Evolutionary conservation across 2,797 vertebrate species (phyloP).

Genomic region (Urocyon cinereoargenteus): DNA sequence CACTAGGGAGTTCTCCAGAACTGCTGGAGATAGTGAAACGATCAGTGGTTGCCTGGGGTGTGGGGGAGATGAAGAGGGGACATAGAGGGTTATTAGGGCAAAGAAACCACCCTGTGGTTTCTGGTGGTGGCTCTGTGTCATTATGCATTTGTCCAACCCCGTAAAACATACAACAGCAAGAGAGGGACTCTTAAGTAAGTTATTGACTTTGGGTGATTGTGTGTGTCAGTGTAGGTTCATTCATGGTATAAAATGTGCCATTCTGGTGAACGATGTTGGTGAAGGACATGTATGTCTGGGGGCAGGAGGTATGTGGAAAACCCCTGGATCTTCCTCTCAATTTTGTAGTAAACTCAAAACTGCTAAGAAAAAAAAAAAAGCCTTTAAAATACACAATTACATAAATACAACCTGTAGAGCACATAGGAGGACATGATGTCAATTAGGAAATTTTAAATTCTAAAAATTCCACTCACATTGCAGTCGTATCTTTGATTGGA

Average conservation of each 20-base stretch:
- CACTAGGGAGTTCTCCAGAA: neutral
- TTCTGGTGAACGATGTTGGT: neutral
- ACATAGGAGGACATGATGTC: neutral
- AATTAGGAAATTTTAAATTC: neutral
- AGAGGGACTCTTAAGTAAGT: neutral
- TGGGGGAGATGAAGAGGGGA: neutral
- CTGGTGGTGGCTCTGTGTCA: neutral
- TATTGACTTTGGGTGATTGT: neutral
- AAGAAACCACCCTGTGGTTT: neutral
- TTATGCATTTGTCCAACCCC: neutral
- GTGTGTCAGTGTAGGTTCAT: neutral
- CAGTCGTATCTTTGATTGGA: neutral
- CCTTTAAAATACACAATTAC: neutral
- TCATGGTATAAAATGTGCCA: neutral
- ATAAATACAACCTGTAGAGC: neutral
- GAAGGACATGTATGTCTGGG: neutral
- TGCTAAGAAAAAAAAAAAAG: neutral
- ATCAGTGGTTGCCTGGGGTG: neutral
- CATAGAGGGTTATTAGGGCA: neutral
- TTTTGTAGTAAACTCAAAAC: conserved; percentile 13
- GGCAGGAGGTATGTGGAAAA: neutral
- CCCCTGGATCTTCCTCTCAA: neutral
- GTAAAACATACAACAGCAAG: neutral
- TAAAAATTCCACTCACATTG: neutral
- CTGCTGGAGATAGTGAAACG: neutral